These are phyloP conservation scores for Synodontis membranacea DNA, from an alignment of 2,113 vertebrate genomes.

Conservation along the genomic window DNA sequence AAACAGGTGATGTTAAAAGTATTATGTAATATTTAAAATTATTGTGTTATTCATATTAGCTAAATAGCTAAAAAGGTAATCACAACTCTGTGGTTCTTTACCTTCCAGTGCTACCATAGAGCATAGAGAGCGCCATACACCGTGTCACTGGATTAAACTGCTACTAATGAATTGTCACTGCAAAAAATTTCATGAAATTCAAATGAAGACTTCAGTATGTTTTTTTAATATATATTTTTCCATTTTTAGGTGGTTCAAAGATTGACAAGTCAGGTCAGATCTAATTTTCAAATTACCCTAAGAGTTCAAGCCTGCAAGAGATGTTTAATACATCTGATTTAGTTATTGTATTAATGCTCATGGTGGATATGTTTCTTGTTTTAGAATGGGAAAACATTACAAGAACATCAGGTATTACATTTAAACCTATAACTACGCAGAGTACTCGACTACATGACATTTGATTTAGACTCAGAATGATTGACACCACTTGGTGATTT, in stretches of 20 bases:
- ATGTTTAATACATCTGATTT: background rate
- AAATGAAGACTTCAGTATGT: background rate
- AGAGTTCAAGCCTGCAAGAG: background rate
- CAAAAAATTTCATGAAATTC: background rate
- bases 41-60: background rate
- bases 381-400: slow-evolving; percentile 35
- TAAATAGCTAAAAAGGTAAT: background rate
- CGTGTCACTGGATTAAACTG: background rate
- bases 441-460: background rate
- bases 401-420: slow-evolving; percentile 43
- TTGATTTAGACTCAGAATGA: background rate
- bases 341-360: background rate
- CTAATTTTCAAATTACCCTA: background rate
- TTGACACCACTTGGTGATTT: background rate
- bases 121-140: too few relatives aligned
- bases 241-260: background rate
- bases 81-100: background rate
- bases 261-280: background rate
- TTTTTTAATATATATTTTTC: background rate
- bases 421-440: background rate
- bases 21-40: background rate
- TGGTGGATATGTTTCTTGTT: background rate
- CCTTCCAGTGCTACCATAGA: background rate
- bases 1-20: slow-evolving; percentile 22
- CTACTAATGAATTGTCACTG: background rate